These are phyloP conservation scores for Martes flavigula DNA, from an alignment of 2,797 vertebrate genomes.

Conservation along the genomic window DNA sequence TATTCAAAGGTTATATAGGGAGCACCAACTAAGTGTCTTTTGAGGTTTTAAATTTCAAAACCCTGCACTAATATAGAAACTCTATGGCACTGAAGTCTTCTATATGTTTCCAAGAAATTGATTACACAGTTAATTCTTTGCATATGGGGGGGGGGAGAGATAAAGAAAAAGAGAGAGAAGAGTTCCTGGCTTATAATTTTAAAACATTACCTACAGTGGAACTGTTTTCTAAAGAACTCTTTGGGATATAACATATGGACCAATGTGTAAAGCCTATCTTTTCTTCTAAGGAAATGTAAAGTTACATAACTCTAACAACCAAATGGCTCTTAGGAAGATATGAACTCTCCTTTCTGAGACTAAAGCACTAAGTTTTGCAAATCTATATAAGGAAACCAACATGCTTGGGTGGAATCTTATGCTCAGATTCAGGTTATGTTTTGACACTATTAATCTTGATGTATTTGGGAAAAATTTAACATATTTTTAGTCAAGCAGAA, in stretches of 20 bases:
- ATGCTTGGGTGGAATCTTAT: background rate
- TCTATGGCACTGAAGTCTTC: background rate
- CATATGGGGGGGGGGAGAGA: no score
- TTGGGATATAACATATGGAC: background rate
- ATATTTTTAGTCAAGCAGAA: constrained; percentile 34
- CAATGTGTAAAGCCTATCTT: background rate
- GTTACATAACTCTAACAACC: background rate
- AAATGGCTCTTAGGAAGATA: background rate
- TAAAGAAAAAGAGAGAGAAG: background rate
- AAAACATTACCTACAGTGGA: background rate
- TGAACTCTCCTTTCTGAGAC: background rate
- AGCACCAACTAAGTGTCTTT: background rate
- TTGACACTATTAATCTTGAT: constrained; percentile 15
- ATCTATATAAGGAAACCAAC: background rate
- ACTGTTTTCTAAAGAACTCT: background rate
- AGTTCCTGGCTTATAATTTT: background rate
- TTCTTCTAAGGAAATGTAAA: background rate
- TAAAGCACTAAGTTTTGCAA: background rate
- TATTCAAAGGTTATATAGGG: background rate
- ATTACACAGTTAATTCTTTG: background rate
- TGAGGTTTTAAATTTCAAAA: background rate
- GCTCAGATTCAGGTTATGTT: background rate
- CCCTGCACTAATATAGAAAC: background rate
- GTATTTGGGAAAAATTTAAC: background rate
- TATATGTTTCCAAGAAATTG: background rate